Evolutionary conservation across 2,797 vertebrate species (phyloP), one percentile per base, ranked within the genome.

Genomic region (Pelochelys cantorii): DNA sequence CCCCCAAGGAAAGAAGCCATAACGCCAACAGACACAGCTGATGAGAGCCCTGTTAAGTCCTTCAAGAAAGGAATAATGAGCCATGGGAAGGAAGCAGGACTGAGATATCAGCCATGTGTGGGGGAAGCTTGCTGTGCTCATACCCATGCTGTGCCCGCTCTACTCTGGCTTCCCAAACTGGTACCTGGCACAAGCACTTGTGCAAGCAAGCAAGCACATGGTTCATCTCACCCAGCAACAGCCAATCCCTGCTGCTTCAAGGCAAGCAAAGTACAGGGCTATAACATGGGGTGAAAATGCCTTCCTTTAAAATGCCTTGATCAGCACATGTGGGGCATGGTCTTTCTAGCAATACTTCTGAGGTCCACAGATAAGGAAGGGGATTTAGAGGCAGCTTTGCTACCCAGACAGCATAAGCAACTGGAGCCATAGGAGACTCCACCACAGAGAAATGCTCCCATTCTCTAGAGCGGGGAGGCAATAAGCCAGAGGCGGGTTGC

Each of bases 251-350:
- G 71, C 71, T 57, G n/a, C 42, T 54, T 42, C 79, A 71, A 59
- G 37, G 68, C 37, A 65, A 1, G 6, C 11, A 10, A 14, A 85
- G 8, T 7, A 2, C 25, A 53, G 80, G 71, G 5, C 4, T 42
- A 2, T 2, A 23, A 34, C 42, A 27, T 0, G 25, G 60, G 55
- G 60, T 52, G 48, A 27, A 11, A 7, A 13, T 3, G 3, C 54
- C 74, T 25, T 48, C 75, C 84, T 1, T 55, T 8, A 2, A 54
- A 17, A 4, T 9, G 37, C 12, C 78, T n/a, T 2, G 9, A 0
- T 59, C 5, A 4, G n/a, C 17, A 54, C 4, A 2, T 0, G 3
- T 0, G 14, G 31, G 53, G 20, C 53, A 42, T 5, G 27, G 18
- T 27, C 68, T 14, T 34, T 11, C 13, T 77, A 27, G 12, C 13